These are phyloP conservation scores for Sternotherus odoratus DNA, from an alignment of 2,797 vertebrate species.

Conservation along the genomic window DNA sequence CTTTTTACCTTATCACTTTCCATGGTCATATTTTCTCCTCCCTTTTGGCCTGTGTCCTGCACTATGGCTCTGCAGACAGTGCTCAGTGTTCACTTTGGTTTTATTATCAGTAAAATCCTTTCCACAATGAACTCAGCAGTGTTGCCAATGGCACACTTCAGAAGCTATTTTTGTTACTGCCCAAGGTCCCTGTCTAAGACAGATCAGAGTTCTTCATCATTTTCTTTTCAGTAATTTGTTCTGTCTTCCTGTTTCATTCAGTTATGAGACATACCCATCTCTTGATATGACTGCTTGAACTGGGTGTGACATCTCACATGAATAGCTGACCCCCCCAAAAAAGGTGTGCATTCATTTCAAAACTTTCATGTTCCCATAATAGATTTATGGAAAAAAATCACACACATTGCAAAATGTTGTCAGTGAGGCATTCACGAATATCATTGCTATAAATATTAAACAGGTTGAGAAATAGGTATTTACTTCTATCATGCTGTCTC, in stretches of 20 bases:
- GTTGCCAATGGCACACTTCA: slow-evolving; percentile 42
- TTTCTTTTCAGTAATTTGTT: slow-evolving; percentile 57
- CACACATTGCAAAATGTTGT: not conserved
- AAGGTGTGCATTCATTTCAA: not conserved
- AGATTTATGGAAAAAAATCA: not conserved
- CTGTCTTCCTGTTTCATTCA: slow-evolving; percentile 53
- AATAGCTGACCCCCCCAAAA: slow-evolving; percentile 25
- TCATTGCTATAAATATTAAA: not conserved
- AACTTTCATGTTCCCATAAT: not conserved
- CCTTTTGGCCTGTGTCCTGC: not conserved
- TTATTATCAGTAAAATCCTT: slow-evolving; percentile 57
- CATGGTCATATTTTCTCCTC: not conserved
- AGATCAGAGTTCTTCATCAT: slow-evolving; percentile 52
- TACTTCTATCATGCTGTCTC: not conserved
- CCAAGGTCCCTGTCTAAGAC: slow-evolving; percentile 40
- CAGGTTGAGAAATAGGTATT: not conserved
- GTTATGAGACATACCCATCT: slow-evolving; percentile 35
- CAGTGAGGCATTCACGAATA: not conserved
- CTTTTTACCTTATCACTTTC: not conserved
- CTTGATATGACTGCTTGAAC: slow-evolving; percentile 43
- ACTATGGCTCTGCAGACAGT: slow-evolving; percentile 14
- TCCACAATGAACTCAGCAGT: slow-evolving; percentile 41
- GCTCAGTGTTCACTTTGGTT: slow-evolving; percentile 36
- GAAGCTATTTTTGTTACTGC: slow-evolving; percentile 62
- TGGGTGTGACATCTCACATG: not conserved